Percentiles rank a stretch among this genome's conserved stretches.
Conservation (phyloP, 1,140 invertebrate species). For the Ylistrum balloti region DNA sequence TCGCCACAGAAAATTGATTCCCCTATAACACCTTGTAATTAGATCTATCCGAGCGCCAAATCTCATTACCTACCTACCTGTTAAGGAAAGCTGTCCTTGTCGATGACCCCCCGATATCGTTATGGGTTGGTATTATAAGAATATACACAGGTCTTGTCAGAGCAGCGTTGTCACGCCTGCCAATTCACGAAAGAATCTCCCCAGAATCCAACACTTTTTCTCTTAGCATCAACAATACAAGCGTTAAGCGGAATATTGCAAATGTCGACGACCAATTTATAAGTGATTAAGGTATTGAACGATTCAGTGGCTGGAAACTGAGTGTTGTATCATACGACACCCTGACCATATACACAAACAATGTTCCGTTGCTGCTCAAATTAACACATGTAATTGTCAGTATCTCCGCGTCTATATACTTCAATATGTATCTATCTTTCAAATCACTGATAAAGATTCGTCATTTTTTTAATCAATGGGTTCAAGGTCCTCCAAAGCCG, state of each 20-base stretch:
- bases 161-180: not conserved
- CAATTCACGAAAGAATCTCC: constrained; percentile 3
- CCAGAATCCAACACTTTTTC: not conserved
- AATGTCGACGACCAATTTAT: constrained; percentile 5
- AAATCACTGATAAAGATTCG: not conserved
- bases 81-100: not conserved
- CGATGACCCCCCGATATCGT: constrained; percentile 2
- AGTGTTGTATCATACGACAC: not conserved
- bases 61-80: not conserved
- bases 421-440: not conserved
- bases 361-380: not conserved
- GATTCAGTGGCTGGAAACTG: not conserved
- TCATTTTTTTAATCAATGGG: not conserved
- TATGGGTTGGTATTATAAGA: not conserved
- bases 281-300: not conserved
- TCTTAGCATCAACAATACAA: constrained; percentile 7
- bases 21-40: not conserved
- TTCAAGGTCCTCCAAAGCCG: not conserved
- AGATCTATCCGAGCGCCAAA: constrained; percentile 2
- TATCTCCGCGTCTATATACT: not conserved
- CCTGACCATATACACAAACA: not conserved
- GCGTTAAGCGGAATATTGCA: constrained; percentile 3
- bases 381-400: not conserved
- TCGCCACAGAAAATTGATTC: not conserved
- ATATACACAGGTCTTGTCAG: constrained; percentile 17